Evolutionary conservation across 2,113 vertebrate species (phyloP), one percentile per base, ranked within the genome.

Genomic region (Vidua chalybeata): DNA sequence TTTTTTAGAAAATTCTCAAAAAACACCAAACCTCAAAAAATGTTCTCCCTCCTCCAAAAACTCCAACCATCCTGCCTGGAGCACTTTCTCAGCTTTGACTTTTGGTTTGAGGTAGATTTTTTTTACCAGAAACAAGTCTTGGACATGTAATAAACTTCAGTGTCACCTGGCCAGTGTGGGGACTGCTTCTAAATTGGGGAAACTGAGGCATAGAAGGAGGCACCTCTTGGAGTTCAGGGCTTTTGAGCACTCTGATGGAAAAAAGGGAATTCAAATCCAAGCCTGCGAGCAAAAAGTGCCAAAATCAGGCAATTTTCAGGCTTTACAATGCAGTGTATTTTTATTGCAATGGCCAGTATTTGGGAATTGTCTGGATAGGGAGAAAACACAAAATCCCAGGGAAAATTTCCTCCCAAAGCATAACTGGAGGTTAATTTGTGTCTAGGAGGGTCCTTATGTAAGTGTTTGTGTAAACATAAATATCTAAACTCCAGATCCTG

Each of bases 221-320:
- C 43, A 45, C 0, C 0, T 49, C 56, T 73, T 11, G 4, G 24
- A 46, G 7, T 26, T 76, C 31, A 33, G 49, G 9, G n/a, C 2
- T 61, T 83, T 75, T 10, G 72, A 13, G 23, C 22, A 4, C 17
- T 74, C 19, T 35, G 52, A 18, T 63, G 37, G 45, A 17, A 46
- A 49, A 67, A 58, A 30, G 2, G 2, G 15, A 22, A 16, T 59
- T 82, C 5, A 11, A n/a, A 81, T 11, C n/a, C 28, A 74, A n/a
- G 9, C 37, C 35, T 54, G 35, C 0, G 2, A 46, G 48, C 17
- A 63, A 81, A 41, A 17, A 15, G 6, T 15, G 51, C 31, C 26
- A 35, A 71, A 69, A 63, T 27, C 15, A 33, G 31, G 41, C 31
- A 20, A 24, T 43, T 56, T 77, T 16, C 24, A 21, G 54, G 37